Conservation (phyloP, 2,113 vertebrate species). For the Syngnathoides biaculeatus region DNA sequence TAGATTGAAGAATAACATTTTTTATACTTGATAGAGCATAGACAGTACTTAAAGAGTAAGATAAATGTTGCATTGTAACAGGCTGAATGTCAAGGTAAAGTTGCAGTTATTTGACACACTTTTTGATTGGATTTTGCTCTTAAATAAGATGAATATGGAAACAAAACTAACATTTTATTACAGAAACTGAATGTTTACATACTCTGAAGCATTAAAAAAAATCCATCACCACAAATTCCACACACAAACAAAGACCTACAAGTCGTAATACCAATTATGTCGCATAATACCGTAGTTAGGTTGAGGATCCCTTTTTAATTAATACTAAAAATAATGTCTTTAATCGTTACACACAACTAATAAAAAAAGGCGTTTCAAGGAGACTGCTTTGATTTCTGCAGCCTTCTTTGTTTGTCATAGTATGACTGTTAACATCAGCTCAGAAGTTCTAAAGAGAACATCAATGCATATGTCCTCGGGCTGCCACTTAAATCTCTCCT, state of each 20-base stretch:
- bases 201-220: no score
- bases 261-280: neutral
- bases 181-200: no score
- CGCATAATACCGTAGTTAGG: neutral
- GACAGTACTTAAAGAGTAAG: no score
- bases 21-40: no score
- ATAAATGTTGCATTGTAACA: no score
- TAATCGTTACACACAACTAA: slow-evolving; percentile 12
- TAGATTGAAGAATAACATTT: no score
- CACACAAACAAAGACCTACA: neutral
- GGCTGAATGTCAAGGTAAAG: no score
- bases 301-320: neutral
- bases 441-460: slow-evolving; percentile 25
- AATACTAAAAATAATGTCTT: neutral
- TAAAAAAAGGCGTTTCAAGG: slow-evolving; percentile 1
- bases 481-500: slow-evolving; percentile 20
- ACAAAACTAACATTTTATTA: no score
- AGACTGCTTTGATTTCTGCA: slow-evolving; percentile 14
- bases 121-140: no score
- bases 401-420: slow-evolving; percentile 9
- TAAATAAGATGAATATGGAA: no score
- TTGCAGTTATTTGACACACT: no score
- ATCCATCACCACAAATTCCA: neutral
- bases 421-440: slow-evolving; percentile 14
- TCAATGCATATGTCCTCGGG: slow-evolving; percentile 24